Percentiles rank a stretch among this genome's conserved stretches.
Evolutionary conservation across 92 coral and sea anemone species (phyloP).

Genomic region (Palythoa heliodiscus): DNA sequence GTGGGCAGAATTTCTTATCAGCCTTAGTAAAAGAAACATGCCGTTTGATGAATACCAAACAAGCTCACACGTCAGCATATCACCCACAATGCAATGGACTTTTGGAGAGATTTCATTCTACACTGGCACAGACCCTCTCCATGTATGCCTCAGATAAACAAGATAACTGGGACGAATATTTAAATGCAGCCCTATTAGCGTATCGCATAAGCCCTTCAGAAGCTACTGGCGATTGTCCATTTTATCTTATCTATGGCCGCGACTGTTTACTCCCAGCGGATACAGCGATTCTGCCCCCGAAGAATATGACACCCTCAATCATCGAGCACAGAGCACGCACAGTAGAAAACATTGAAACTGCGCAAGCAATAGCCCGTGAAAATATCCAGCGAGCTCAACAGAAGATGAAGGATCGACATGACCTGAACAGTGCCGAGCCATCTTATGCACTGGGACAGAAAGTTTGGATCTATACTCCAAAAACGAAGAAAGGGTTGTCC

Average conservation of each 20-base stretch:
- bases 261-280: conserved; percentile 43
- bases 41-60: not conserved
- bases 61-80: conserved; percentile 24
- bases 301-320: conserved; percentile 33
- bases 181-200: conserved; percentile 39
- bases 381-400: conserved; percentile 64
- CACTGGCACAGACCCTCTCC: not conserved
- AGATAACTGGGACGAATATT: not conserved
- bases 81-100: conserved; percentile 33
- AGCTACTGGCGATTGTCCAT: conserved; percentile 54
- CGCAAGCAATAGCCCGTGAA: conserved; percentile 48
- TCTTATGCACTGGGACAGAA: conserved; percentile 47
- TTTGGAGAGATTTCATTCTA: conserved; percentile 5
- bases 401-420: conserved; percentile 58
- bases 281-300: conserved; percentile 34
- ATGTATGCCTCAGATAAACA: not conserved
- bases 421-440: conserved; percentile 17
- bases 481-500: conserved; percentile 33
- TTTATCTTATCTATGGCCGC: not conserved
- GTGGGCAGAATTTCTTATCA: conserved; percentile 53
- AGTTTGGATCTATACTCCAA: conserved; percentile 58
- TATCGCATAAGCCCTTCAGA: conserved; percentile 38
- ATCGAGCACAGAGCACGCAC: conserved; percentile 53
- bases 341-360: conserved; percentile 45
- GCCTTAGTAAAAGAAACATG: conserved; percentile 39